Evolutionary conservation across 2,113 vertebrate genomes (phyloP).

Genomic region (Oryzias melastigma): DNA sequence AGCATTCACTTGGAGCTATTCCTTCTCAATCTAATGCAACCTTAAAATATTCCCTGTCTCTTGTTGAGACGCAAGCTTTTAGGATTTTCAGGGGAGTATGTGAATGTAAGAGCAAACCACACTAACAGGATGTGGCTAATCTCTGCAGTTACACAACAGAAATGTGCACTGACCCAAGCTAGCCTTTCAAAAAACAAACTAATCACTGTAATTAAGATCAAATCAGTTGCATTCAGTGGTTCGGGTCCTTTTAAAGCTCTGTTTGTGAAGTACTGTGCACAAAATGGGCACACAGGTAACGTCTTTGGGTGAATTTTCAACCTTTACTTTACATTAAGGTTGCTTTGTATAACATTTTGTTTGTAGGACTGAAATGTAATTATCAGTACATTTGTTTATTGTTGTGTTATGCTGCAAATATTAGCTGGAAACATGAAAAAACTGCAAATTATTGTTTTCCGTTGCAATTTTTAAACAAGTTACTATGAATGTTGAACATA

Average conservation of each 20-base stretch:
- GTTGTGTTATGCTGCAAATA: too few species aligned
- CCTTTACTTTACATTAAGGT: too few species aligned
- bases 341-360: too few species aligned
- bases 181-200: constrained; percentile 1
- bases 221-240: constrained; percentile 14
- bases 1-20: neutral
- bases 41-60: neutral
- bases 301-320: too few species aligned
- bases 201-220: constrained; percentile 4
- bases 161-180: constrained; percentile 27
- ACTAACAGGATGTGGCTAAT: neutral
- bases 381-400: too few species aligned
- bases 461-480: too few species aligned
- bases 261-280: neutral
- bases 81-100: neutral
- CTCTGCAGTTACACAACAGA: constrained; percentile 2
- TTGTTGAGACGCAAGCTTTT: neutral
- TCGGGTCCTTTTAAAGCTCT: constrained; percentile 11
- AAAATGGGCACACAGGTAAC: too few species aligned
- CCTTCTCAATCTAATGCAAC: neutral
- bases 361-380: too few species aligned
- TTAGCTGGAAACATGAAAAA: too few species aligned
- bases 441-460: too few species aligned
- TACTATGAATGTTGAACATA: too few species aligned
- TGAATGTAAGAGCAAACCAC: neutral